A percentile compares a stretch with the other conserved stretches of the same genome.
Conservation (phyloP, 2,113 vertebrate genomes). For the Protomyctophum bolini region DNA sequence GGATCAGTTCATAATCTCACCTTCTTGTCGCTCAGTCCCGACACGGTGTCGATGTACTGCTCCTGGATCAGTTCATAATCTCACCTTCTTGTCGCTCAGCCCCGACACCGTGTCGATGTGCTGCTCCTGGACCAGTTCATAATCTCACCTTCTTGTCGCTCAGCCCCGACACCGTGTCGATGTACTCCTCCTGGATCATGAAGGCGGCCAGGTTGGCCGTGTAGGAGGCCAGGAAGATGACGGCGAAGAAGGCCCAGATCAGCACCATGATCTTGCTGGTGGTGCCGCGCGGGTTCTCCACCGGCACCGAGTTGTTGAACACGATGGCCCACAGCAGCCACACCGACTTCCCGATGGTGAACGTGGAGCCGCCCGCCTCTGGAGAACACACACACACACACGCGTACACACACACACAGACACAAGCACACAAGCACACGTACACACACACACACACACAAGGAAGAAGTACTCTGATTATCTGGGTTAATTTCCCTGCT, state of each 20-base stretch:
- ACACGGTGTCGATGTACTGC: too few relatives aligned
- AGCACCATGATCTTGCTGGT: slow-evolving; percentile 98
- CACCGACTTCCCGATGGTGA: slow-evolving; percentile 94
- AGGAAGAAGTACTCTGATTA: too few relatives aligned
- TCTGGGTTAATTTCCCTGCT: too few relatives aligned
- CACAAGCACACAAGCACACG: too few relatives aligned
- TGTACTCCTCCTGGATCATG: slow-evolving; percentile 97
- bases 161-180: slow-evolving; percentile 94
- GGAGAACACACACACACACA: background rate
- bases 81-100: too few relatives aligned
- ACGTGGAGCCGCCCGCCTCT: slow-evolving; percentile 87
- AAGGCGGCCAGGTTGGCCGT: slow-evolving; percentile 95
- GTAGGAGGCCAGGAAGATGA: slow-evolving; percentile 97
- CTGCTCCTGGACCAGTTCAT: too few relatives aligned
- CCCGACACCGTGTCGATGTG: too few relatives aligned
- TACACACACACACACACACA: too few relatives aligned
- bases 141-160: slow-evolving; percentile 96
- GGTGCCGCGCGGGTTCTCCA: slow-evolving; percentile 94
- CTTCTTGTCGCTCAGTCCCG: too few relatives aligned
- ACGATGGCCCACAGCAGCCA: slow-evolving; percentile 91
- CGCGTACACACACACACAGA: too few relatives aligned
- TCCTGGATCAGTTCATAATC: too few relatives aligned
- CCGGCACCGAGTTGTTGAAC: slow-evolving; percentile 95
- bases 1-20: too few relatives aligned
- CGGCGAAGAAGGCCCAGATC: slow-evolving; percentile 96